Evolutionary conservation across 2,888 invertebrate species (phyloP).

Genomic region (Pammene aurita): DNA sequence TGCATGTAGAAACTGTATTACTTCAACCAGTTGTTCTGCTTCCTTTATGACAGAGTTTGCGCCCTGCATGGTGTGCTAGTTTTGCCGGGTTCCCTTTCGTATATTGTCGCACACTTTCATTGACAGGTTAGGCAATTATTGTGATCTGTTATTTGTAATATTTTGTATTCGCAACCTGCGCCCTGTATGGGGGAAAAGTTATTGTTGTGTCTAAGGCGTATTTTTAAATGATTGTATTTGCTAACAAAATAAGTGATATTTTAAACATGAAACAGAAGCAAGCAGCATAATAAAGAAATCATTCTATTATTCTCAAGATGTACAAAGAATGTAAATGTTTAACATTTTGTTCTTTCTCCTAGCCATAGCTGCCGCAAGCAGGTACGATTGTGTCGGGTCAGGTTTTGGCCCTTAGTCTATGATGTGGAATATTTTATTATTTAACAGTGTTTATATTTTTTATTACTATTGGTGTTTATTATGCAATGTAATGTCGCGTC

Average conservation of each 20-base stretch:
- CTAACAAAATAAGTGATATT: not conserved
- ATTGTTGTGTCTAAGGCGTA: constrained; percentile 5
- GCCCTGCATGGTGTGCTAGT: not conserved
- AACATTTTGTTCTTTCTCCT: not conserved
- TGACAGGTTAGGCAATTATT: constrained; percentile 3
- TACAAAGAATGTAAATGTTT: constrained; percentile 1
- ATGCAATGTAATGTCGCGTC: constrained; percentile 16
- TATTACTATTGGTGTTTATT: constrained; percentile 6
- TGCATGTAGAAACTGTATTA: too few relatives aligned
- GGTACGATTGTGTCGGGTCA: not conserved
- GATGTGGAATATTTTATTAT: not conserved
- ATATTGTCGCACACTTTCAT: not conserved
- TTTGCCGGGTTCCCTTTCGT: not conserved
- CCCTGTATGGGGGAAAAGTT: not conserved
- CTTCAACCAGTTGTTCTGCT: too few relatives aligned
- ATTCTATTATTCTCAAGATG: not conserved
- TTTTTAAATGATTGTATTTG: not conserved
- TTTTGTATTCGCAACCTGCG: constrained; percentile 1
- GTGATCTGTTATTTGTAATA: constrained; percentile 14
- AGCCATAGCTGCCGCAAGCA: not conserved
- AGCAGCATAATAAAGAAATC: not conserved
- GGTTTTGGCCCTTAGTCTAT: not conserved
- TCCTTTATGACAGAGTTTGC: not conserved
- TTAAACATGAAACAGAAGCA: not conserved
- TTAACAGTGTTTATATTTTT: not conserved